A percentile compares a stretch with the other conserved stretches of the same genome.
These are phyloP conservation scores for Pristis pectinata DNA, from an alignment of 2,797 vertebrate genomes.

Conservation along the genomic window DNA sequence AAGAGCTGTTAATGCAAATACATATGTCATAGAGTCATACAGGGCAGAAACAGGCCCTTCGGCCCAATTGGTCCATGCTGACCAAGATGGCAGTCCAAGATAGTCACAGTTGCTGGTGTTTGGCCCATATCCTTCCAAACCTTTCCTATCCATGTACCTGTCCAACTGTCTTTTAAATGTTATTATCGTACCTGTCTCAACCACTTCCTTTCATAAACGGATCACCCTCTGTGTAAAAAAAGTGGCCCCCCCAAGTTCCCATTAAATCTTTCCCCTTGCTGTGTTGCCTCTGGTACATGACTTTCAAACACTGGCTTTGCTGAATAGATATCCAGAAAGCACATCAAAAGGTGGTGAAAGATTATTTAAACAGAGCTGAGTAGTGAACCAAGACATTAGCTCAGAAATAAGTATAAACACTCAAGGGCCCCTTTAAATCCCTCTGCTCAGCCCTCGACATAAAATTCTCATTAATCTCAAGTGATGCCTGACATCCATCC, in stretches of 20 bases:
- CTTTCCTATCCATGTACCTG: too few species aligned
- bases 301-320: background rate
- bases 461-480: background rate
- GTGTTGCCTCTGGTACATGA: background rate
- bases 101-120: too few species aligned
- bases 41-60: too few species aligned
- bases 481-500: background rate
- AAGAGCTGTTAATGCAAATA: background rate
- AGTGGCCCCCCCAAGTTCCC: too few species aligned
- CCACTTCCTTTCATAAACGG: too few species aligned
- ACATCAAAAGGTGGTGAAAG: background rate
- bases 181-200: too few species aligned
- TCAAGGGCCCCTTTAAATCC: background rate
- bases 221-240: too few species aligned
- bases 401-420: background rate
- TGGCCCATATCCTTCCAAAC: too few species aligned
- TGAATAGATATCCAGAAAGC: background rate
- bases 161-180: too few species aligned
- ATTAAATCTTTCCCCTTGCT: background rate
- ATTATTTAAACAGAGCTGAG: background rate
- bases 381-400: background rate
- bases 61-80: too few species aligned
- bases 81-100: too few species aligned
- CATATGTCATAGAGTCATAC: too few species aligned
- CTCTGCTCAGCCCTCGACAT: background rate